Evolutionary conservation across 2,113 vertebrate genomes (phyloP), one percentile per base, ranked within the genome.

Genomic region (Vimba vimba): DNA sequence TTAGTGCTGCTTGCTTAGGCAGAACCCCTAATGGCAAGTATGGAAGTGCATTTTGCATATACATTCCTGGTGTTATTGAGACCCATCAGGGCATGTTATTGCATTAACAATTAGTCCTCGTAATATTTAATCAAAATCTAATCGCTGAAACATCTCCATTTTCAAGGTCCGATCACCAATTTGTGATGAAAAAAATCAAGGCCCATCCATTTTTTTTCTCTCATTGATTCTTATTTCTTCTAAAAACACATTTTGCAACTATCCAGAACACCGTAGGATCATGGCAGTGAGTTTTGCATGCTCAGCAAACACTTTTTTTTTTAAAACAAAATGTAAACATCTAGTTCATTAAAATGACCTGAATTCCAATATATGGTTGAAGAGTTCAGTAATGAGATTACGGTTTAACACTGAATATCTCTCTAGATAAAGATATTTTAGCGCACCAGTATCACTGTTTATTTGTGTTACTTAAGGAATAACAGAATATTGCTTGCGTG

Each of bases 391-490:
- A 12, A 71, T 43, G 36, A 71, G 55, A 43, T 15, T 43, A 13
- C n/a, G 19, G 5, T 79, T 73, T 36, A 45, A 45, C 27, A 45
- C 60, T 17, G 13, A 47, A 43, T 62, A 15, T 60, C 27, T 60
- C n/a, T 74, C 17, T 30, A 21, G 17, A 62, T 23, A 25, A 43
- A 62, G 50, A 12, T 27, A 45, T 75, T 45, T 74, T 11, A 21
- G 47, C 47, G 4, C 21, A n/a, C 17, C 19, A 33, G 55, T 78
- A 52, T 66, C 59, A 85, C 25, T 78, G 75, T 84, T 75, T 17
- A 75, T 84, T 75, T 75, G 36, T 75, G 45, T 76, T 76, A 33
- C 13, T 84, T 52, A 78, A 78, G 45, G 21, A 62, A 84, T 84
- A 62, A 11, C 43, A 33, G 25, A 36, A 23, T 33, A 52, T 55